Evolutionary conservation across 2,888 invertebrate species (phyloP).

Genomic region (Sarcophaga caerulescens): DNA sequence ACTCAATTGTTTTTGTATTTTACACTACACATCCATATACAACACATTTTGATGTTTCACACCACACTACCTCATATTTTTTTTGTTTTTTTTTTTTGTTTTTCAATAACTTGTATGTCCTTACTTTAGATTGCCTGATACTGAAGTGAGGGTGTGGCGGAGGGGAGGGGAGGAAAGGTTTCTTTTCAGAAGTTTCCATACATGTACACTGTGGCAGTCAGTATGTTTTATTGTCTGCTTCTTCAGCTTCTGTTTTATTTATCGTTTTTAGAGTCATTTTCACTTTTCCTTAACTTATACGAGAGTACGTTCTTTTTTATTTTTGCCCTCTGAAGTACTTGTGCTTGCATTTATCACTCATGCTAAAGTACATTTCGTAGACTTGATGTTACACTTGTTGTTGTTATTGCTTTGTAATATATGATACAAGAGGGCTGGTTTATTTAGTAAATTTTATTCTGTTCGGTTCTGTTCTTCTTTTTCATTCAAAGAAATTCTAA

Average conservation of each 20-base stretch:
- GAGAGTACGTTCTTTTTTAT: not conserved
- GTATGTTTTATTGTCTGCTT: slow-evolving; percentile 14
- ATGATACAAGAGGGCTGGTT: slow-evolving; percentile 17
- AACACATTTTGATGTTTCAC: no score
- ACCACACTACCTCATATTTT: no score
- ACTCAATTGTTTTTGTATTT: no score
- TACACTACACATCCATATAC: no score
- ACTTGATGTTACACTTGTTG: not conserved
- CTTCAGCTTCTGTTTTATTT: slow-evolving; percentile 21
- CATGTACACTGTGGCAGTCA: not conserved
- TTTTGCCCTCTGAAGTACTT: not conserved
- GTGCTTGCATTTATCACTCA: not conserved
- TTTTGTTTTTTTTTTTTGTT: no score
- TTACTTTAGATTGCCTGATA: no score
- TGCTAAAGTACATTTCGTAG: slow-evolving; percentile 24
- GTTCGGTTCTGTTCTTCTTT: not conserved
- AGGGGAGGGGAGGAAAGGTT: no score
- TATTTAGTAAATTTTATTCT: not conserved
- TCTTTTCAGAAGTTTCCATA: no score
- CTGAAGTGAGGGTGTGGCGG: no score
- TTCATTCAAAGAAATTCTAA: not conserved
- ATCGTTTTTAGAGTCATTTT: slow-evolving; percentile 36
- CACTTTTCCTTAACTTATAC: slow-evolving; percentile 18
- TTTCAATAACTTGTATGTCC: no score
- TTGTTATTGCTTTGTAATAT: not conserved